phyloP scores from a whole-genome alignment of 2,888 invertebrate species.

The Hedychridium roseum region DNA sequence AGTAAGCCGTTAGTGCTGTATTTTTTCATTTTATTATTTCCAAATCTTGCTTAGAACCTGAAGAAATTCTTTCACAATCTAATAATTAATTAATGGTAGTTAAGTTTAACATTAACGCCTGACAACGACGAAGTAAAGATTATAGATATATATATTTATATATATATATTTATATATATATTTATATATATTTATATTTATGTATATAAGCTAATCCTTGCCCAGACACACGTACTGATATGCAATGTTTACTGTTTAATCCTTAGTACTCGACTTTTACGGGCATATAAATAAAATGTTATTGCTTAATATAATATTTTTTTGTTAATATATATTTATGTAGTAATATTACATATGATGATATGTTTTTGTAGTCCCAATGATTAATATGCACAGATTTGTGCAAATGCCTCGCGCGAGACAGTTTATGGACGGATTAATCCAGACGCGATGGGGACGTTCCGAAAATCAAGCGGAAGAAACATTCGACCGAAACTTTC shows the following conservation, averaged over 20 bases:
- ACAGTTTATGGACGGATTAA: constrained; percentile 53
- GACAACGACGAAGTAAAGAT: constrained; percentile 62
- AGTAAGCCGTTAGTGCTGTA: constrained; percentile 12
- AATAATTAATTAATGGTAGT: constrained; percentile 54
- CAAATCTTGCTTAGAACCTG: constrained; percentile 61
- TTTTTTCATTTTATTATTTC: constrained; percentile 57
- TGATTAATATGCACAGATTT: constrained; percentile 63
- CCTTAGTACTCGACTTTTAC: constrained; percentile 39
- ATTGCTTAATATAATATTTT: constrained; percentile 62
- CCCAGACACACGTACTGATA: constrained; percentile 62
- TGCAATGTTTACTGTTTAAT: constrained; percentile 56
- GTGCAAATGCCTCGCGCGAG: constrained; percentile 57
- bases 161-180: constrained; percentile 43
- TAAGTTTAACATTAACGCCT: constrained; percentile 61
- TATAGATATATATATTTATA: constrained; percentile 46
- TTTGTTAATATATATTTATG: constrained; percentile 33
- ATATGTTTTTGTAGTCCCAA: constrained; percentile 65
- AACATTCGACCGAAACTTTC: neutral
- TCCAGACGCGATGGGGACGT: constrained; percentile 53
- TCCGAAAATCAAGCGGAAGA: constrained; percentile 33
- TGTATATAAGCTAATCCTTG: constrained; percentile 60
- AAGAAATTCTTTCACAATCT: constrained; percentile 62
- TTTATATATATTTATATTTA: constrained; percentile 29
- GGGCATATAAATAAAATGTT: constrained; percentile 62
- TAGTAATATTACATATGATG: constrained; percentile 55